Evolutionary conservation across 2,888 invertebrate species (phyloP).

Genomic region (Xylophagus ater): DNA sequence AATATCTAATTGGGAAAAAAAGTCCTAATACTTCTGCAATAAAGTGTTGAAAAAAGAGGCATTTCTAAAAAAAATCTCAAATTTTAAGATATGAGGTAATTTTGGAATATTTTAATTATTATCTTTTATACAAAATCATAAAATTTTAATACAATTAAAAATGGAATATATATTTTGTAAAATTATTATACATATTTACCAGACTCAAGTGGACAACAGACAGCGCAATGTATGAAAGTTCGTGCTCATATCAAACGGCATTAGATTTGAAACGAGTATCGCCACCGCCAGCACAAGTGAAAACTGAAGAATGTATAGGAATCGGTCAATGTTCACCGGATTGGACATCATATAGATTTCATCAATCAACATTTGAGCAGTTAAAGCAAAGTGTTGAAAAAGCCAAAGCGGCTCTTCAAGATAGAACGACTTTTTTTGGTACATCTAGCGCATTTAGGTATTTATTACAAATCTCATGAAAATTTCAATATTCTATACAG

Average conservation of each 20-base stretch:
- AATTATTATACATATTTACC: slow-evolving; percentile 1
- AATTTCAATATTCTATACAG: not conserved
- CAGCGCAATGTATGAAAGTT: slow-evolving; percentile 74
- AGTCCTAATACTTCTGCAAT: too few species aligned
- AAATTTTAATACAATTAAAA: too few species aligned
- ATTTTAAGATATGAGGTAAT: too few species aligned
- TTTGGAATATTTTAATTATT: too few species aligned
- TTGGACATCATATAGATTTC: slow-evolving; percentile 69
- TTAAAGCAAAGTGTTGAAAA: slow-evolving; percentile 83
- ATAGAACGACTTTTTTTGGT: slow-evolving; percentile 57
- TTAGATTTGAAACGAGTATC: slow-evolving; percentile 64
- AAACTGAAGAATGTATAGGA: slow-evolving; percentile 42
- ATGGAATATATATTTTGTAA: too few species aligned
- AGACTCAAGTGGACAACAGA: slow-evolving; percentile 18
- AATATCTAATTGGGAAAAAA: too few species aligned
- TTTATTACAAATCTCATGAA: slow-evolving; percentile 20
- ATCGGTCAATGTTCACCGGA: slow-evolving; percentile 49
- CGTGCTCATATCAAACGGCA: slow-evolving; percentile 82
- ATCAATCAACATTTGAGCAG: slow-evolving; percentile 81
- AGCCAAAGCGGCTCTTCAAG: slow-evolving; percentile 76
- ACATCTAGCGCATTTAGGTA: slow-evolving; percentile 63
- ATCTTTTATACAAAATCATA: too few species aligned
- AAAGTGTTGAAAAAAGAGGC: too few species aligned
- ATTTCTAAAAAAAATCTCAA: too few species aligned
- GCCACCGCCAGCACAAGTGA: slow-evolving; percentile 38